phyloP scores from a whole-genome alignment of 2,797 vertebrate genomes.

The Lindbergichthys nudifrons region DNA sequence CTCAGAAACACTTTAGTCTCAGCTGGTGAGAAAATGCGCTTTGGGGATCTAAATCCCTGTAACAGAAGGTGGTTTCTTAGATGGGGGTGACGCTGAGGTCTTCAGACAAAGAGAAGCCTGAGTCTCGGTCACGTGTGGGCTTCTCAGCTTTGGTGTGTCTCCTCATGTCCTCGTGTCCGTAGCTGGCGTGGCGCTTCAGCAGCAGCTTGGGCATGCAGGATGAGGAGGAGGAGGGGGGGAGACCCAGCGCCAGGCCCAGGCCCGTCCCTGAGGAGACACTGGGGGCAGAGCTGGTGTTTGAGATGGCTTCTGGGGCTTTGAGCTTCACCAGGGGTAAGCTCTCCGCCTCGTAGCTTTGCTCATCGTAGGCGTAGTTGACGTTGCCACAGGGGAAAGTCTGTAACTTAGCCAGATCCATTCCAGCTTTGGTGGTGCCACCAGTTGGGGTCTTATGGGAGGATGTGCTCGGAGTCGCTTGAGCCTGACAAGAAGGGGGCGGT shows the following conservation, averaged over 20 bases:
- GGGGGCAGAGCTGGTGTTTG: conserved; percentile 62
- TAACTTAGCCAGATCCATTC: conserved; percentile 88
- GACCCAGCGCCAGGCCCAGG: conserved; percentile 59
- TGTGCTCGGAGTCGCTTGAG: conserved; percentile 60
- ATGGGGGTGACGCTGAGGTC: conserved; percentile 91
- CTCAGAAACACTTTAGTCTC: conserved; percentile 18
- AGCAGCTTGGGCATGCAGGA: conserved; percentile 78
- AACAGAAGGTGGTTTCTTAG: conserved; percentile 34
- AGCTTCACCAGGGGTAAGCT: conserved; percentile 76
- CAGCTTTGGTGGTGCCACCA: conserved; percentile 55
- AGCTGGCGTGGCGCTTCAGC: conserved; percentile 88
- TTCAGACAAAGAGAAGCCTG: conserved; percentile 92
- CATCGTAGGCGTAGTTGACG: conserved; percentile 92
- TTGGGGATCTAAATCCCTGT: conserved; percentile 12
- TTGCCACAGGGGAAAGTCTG: conserved; percentile 92
- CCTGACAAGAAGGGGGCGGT: conserved; percentile 76
- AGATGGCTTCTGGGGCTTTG: conserved; percentile 69
- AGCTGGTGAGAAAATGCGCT: conserved; percentile 11
- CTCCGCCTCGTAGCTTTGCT: conserved; percentile 85
- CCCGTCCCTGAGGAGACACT: conserved; percentile 60
- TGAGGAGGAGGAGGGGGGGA: conserved; percentile 59
- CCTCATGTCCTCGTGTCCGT: conserved; percentile 86
- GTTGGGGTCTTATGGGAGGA: conserved; percentile 60
- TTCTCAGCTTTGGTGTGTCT: conserved; percentile 87
- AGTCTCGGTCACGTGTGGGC: conserved; percentile 88